Evolutionary conservation across 2,888 invertebrate genomes (phyloP).

Genomic region (Heliconius aoede): DNA sequence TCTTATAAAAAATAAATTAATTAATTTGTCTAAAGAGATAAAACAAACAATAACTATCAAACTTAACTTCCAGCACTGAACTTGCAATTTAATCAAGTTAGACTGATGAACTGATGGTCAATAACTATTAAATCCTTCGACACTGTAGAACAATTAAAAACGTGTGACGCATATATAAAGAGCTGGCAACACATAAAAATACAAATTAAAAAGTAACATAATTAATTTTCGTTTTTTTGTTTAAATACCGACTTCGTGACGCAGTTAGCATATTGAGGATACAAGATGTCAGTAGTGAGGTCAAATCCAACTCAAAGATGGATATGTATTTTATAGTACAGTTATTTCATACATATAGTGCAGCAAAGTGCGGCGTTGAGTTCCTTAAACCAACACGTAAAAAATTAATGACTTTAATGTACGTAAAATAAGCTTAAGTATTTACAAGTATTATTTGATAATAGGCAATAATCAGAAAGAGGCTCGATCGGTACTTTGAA

Average conservation of each 20-base stretch:
- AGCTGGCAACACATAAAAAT: not conserved
- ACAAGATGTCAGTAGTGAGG: not conserved
- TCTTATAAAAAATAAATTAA: not conserved
- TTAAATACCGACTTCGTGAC: not conserved
- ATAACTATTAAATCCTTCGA: not conserved
- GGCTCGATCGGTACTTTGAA: slow-evolving; percentile 10
- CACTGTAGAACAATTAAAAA: not conserved
- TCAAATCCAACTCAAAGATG: not conserved
- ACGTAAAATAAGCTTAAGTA: not conserved
- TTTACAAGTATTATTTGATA: slow-evolving; percentile 3
- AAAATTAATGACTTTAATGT: not conserved
- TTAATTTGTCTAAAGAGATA: not conserved
- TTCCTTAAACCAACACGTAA: not conserved
- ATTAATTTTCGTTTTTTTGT: not conserved
- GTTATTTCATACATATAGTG: not conserved
- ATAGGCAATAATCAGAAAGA: slow-evolving; percentile 16
- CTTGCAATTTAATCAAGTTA: not conserved
- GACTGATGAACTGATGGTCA: not conserved
- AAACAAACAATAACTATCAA: not conserved
- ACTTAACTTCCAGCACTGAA: not conserved
- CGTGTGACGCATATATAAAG: not conserved
- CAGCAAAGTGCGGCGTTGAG: not conserved
- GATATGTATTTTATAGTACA: not conserved
- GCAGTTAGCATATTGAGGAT: not conserved
- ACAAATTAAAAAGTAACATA: too few relatives aligned